Percentiles rank a stretch among this genome's conserved stretches.
These are phyloP conservation scores for Melanargia galathea DNA, from an alignment of 2,888 invertebrate species.

Conservation along the genomic window DNA sequence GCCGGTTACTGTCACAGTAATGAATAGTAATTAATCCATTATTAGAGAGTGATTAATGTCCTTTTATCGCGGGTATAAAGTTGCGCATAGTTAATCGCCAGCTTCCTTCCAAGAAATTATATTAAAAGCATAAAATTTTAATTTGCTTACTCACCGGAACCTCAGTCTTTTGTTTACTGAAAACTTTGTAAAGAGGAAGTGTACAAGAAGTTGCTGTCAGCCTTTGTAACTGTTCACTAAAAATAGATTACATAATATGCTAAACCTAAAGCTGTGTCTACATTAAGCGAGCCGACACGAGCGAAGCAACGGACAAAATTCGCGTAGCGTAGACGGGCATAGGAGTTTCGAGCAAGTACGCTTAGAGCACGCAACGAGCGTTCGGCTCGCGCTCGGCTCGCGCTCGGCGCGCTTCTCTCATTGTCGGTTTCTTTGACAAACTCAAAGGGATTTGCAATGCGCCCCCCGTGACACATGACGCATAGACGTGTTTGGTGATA, in stretches of 20 bases:
- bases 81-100: constrained; percentile 43
- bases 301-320: no score
- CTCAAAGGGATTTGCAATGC: no score
- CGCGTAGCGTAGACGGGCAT: no score
- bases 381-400: no score
- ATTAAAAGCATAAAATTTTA: constrained; percentile 45
- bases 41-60: constrained; percentile 24
- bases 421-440: no score
- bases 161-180: constrained; percentile 43
- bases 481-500: no score
- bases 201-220: constrained; percentile 36
- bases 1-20: no score
- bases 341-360: no score
- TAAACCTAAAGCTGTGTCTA: constrained; percentile 20
- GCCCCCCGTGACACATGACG: no score
- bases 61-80: constrained; percentile 37
- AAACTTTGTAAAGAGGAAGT: constrained; percentile 40
- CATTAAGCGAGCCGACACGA: neutral
- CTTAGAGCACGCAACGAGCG: no score
- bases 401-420: no score
- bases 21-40: constrained; percentile 34
- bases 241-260: constrained; percentile 28
- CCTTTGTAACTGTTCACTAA: constrained; percentile 26
- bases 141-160: constrained; percentile 47
- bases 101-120: constrained; percentile 42